phyloP scores from a whole-genome alignment of 2,113 vertebrate species.

The Albula glossodonta region DNA sequence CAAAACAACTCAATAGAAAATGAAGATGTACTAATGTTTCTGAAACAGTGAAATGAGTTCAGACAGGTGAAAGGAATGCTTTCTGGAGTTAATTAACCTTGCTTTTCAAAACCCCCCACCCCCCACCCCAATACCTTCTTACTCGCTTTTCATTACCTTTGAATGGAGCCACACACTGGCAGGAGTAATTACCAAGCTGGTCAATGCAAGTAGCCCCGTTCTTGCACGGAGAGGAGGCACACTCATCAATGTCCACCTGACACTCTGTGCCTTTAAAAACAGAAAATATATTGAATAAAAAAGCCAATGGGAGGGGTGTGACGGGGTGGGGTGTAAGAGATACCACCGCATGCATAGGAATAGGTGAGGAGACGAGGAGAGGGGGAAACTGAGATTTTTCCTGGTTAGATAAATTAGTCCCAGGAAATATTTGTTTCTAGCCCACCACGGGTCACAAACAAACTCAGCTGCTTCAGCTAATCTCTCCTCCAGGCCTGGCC shows the following conservation, averaged over 20 bases:
- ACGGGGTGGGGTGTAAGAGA: slow-evolving; percentile 26
- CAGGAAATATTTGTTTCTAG: slow-evolving; percentile 38
- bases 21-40: slow-evolving; percentile 65
- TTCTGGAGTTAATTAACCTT: slow-evolving; percentile 85
- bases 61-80: slow-evolving; percentile 77
- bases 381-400: slow-evolving; percentile 24
- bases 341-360: slow-evolving; percentile 20
- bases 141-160: slow-evolving; percentile 84
- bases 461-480: slow-evolving; percentile 38
- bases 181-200: slow-evolving; percentile 83
- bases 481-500: slow-evolving; percentile 19
- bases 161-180: slow-evolving; percentile 81
- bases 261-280: slow-evolving; percentile 66
- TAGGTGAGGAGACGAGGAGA: slow-evolving; percentile 24
- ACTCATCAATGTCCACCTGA: slow-evolving; percentile 74
- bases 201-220: slow-evolving; percentile 79
- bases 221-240: slow-evolving; percentile 75
- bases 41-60: slow-evolving; percentile 64
- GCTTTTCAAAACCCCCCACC: slow-evolving; percentile 56
- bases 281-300: slow-evolving; percentile 42
- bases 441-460: slow-evolving; percentile 34
- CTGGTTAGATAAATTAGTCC: slow-evolving; percentile 36
- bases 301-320: slow-evolving; percentile 35
- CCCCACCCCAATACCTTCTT: slow-evolving; percentile 45
- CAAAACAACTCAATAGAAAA: slow-evolving; percentile 43